Base-by-base conservation (phyloP, 2,888 invertebrate genomes). In the Sussaba pulchella region DNA sequence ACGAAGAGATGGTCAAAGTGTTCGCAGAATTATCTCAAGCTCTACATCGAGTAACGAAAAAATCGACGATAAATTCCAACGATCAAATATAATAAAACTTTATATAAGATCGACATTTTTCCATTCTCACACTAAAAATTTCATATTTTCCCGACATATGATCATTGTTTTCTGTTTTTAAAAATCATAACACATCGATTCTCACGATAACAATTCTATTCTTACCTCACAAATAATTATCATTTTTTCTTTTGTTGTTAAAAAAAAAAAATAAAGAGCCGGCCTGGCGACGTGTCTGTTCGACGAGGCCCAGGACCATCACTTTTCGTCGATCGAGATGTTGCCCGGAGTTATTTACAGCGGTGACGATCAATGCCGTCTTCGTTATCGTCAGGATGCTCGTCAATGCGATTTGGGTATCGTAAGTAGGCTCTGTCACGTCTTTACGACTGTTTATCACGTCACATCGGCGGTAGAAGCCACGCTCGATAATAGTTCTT, bases 251-350 rank as follows among this genome's bases (percentile, higher is more conserved):
- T 36, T 36, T 36, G 19, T 50, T 24, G 4, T 31, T 12, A 52
- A 43, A 59, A 73, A 61, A 50, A 41, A 76, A 43, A 90, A 31
- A 5, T 6, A 31, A 5, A 94, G 94, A 88, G 91, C 93, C 83
- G 94, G 94, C 76, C 91, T 93, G 83, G 94, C 94, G 5, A 92
- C 93, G 63, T 95, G 95, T 87, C 91, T 95, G 59, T 91, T 93
- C 83, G 94, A 95, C 87, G 92, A 92, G 74, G 94, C 95, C 2
- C 88, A 89, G 47, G 90, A 91, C 77, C 89, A 90, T 81, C 86
- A 89, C 57, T 90, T 91, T 50, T 83, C 83, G 9, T 82, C 83
- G 12, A 80, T 83, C 41, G 88, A 91, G 17, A 86, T 90, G 72
- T 84, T 91, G 21, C 91, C 92, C 0, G 94, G 94, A 8, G 93